phyloP scores from a whole-genome alignment of 2,797 vertebrate species.

The Ammospiza maritima region DNA sequence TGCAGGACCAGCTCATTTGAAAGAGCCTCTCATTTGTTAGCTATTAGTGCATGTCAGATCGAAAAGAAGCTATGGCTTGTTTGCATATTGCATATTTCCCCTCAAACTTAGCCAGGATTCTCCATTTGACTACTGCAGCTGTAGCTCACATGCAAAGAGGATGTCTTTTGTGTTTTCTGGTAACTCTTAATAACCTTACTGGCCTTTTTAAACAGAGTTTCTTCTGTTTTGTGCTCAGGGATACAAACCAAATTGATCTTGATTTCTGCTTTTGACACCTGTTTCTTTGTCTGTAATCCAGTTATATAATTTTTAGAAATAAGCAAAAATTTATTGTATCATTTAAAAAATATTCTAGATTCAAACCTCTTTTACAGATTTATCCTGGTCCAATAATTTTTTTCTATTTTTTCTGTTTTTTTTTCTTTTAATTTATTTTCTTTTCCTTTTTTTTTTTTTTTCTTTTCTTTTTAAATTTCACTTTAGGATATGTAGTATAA shows the following conservation, averaged over 20 bases:
- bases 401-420: too few species aligned
- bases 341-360: not conserved
- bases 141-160: not conserved
- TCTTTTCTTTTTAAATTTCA: not conserved
- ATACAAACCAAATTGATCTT: not conserved
- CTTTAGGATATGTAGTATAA: not conserved
- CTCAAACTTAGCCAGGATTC: not conserved
- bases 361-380: not conserved
- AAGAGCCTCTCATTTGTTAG: constrained; percentile 38
- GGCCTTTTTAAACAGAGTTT: not conserved
- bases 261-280: not conserved
- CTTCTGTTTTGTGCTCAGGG: not conserved
- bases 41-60: constrained; percentile 35
- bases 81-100: constrained; percentile 10
- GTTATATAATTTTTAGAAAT: not conserved
- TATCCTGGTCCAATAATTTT: not conserved
- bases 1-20: constrained; percentile 33
- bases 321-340: not conserved
- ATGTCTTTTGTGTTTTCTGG: not conserved
- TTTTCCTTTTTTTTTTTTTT: too few species aligned
- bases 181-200: not conserved
- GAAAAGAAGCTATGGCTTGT: not conserved
- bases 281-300: not conserved
- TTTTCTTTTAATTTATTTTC: too few species aligned
- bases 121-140: not conserved